A percentile compares a stretch with the other conserved stretches of the same genome.
Evolutionary conservation across 2,797 vertebrate species (phyloP).

Genomic region (Buceros bicornis): DNA sequence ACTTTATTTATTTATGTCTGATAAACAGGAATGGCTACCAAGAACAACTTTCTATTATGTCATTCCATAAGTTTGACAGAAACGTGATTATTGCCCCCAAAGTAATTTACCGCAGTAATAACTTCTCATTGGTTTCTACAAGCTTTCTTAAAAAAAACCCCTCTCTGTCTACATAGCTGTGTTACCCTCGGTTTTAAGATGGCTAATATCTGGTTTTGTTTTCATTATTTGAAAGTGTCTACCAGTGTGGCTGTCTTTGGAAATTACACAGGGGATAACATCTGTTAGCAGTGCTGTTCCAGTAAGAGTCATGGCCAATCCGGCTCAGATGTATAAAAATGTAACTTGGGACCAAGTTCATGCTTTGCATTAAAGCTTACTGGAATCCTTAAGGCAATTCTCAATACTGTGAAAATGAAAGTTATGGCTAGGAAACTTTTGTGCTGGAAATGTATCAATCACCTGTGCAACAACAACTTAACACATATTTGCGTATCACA

Average conservation of each 20-base stretch:
- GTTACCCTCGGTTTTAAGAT: background rate
- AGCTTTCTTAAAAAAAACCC: background rate
- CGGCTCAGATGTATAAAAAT: constrained; percentile 7
- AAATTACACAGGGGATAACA: constrained; percentile 64
- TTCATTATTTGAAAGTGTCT: constrained; percentile 40
- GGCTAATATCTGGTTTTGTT: background rate
- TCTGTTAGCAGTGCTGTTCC: constrained; percentile 49
- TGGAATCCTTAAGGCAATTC: background rate
- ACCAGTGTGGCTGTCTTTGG: constrained; percentile 5
- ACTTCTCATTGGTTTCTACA: background rate
- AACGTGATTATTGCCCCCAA: background rate
- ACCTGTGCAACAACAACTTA: background rate
- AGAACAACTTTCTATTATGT: background rate
- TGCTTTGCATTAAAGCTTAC: constrained; percentile 2
- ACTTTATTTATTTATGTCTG: background rate
- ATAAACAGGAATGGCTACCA: background rate
- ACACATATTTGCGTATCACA: background rate
- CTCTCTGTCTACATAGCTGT: background rate
- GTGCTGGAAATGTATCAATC: background rate
- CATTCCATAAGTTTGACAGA: background rate
- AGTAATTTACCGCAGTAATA: background rate
- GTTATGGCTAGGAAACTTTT: background rate
- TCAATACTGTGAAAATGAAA: constrained; percentile 2
- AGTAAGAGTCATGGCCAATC: constrained; percentile 16
- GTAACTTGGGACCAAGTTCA: background rate